These are phyloP conservation scores for Eulimnadia texana DNA, from an alignment of 1,140 invertebrate species.

Conservation along the genomic window DNA sequence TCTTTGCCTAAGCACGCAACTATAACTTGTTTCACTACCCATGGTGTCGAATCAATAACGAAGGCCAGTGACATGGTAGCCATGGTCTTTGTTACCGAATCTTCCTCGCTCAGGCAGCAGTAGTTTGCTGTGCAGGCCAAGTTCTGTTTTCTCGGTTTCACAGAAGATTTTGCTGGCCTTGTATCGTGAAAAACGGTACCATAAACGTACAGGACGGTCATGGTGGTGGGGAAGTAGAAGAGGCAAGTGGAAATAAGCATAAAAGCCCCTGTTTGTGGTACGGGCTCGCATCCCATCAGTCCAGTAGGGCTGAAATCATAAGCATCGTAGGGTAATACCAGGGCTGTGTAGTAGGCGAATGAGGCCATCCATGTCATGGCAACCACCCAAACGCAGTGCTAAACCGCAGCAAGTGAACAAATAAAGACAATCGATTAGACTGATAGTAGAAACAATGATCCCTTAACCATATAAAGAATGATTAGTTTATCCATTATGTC, in stretches of 20 bases:
- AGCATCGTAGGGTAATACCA: slow-evolving; percentile 53
- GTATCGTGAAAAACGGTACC: slow-evolving; percentile 71
- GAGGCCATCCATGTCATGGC: slow-evolving; percentile 67
- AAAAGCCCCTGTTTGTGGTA: slow-evolving; percentile 46
- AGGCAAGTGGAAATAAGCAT: slow-evolving; percentile 60
- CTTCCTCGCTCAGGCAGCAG: slow-evolving; percentile 32
- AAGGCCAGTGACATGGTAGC: slow-evolving; percentile 73
- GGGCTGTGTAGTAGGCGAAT: slow-evolving; percentile 57
- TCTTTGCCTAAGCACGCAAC: slow-evolving; percentile 67
- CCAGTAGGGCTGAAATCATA: slow-evolving; percentile 65
- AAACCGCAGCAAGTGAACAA: slow-evolving; percentile 18
- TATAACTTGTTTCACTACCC: slow-evolving; percentile 75
- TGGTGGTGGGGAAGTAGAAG: slow-evolving; percentile 74
- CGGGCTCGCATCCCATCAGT: slow-evolving; percentile 68
- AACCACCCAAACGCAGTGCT: slow-evolving; percentile 65
- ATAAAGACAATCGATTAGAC: no score
- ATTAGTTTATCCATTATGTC: no score
- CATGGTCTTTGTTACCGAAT: slow-evolving; percentile 55
- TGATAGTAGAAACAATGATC: no score
- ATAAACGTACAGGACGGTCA: slow-evolving; percentile 79
- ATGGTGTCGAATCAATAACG: slow-evolving; percentile 74
- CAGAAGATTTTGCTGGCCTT: slow-evolving; percentile 41
- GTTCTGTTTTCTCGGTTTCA: slow-evolving; percentile 3
- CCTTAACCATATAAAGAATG: no score
- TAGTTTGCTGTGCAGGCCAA: slow-evolving; percentile 44